Conservation (phyloP, 2,888 invertebrate genomes). For the Cosmia pyralina region DNA sequence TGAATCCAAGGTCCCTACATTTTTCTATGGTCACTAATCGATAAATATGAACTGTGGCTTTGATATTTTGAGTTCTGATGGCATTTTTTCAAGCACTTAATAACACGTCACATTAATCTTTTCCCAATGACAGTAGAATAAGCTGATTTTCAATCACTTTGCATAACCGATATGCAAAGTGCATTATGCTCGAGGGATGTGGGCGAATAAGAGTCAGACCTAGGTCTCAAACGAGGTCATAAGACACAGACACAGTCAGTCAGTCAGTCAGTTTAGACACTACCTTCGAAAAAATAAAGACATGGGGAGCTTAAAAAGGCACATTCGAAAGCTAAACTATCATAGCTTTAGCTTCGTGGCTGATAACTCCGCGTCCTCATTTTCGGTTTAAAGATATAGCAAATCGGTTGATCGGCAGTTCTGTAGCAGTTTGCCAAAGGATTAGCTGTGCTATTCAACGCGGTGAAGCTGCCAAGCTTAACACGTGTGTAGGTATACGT, state of each 20-base stretch:
- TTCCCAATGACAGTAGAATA: not conserved
- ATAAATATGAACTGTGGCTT: constrained; percentile 39
- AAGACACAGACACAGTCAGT: no score
- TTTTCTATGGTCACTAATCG: constrained; percentile 63
- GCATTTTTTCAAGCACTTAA: not conserved
- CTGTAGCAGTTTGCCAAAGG: constrained; percentile 6
- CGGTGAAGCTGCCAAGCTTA: not conserved
- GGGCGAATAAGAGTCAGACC: not conserved
- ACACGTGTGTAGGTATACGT: not conserved
- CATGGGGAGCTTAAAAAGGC: not conserved
- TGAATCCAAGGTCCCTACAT: constrained; percentile 70
- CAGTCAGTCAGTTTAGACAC: not conserved
- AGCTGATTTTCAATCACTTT: not conserved
- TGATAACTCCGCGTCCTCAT: not conserved
- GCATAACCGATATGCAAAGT: not conserved
- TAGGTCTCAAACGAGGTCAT: not conserved
- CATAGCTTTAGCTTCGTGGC: not conserved
- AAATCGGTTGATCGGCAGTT: not conserved
- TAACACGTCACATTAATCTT: not conserved
- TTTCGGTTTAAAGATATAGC: not conserved
- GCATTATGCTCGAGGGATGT: not conserved
- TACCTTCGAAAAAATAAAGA: not conserved
- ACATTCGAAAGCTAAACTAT: not conserved
- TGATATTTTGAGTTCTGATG: constrained; percentile 8
- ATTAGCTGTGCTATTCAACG: not conserved